phyloP scores from a whole-genome alignment of 2,113 vertebrate species.

The Calidris pugnax region DNA sequence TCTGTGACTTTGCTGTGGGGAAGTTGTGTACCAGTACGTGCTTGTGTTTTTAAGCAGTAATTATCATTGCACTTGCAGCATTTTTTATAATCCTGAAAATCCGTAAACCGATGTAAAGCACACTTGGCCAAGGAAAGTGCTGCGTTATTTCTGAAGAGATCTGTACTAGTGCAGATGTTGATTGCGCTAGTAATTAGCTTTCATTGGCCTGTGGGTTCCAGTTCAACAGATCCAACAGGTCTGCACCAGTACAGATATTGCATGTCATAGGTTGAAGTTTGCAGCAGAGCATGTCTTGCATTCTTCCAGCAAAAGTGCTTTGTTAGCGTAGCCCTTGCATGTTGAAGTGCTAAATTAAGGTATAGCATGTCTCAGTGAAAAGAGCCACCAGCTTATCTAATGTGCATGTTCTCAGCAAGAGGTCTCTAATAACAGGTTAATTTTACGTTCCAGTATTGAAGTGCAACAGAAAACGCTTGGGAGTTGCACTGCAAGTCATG shows the following conservation, averaged over 20 bases:
- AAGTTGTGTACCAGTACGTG: not conserved
- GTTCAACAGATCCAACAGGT: not conserved
- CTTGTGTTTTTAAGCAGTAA: not conserved
- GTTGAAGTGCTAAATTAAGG: constrained; percentile 69
- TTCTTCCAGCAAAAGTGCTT: constrained; percentile 52
- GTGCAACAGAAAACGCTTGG: constrained; percentile 56
- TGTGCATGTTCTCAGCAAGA: constrained; percentile 71
- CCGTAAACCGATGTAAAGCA: not conserved
- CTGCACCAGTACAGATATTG: constrained; percentile 63
- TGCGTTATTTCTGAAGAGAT: not conserved
- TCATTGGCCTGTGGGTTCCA: constrained; percentile 43
- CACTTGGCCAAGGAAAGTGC: not conserved
- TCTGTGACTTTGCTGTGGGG: not conserved
- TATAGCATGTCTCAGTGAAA: constrained; percentile 72
- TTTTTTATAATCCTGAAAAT: not conserved
- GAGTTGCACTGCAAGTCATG: constrained; percentile 46
- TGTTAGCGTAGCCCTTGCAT: constrained; percentile 74
- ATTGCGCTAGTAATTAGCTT: not conserved
- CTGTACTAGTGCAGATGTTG: constrained; percentile 28
- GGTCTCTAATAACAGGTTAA: not conserved
- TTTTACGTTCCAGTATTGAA: constrained; percentile 15
- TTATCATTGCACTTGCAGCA: not conserved
- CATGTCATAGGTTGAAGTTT: constrained; percentile 66
- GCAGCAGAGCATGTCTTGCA: constrained; percentile 78
- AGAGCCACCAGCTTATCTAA: constrained; percentile 51